A percentile compares a stretch with the other conserved stretches of the same genome.
Evolutionary conservation across 2,797 vertebrate species (phyloP).

Genomic region (Danio albolineatus): DNA sequence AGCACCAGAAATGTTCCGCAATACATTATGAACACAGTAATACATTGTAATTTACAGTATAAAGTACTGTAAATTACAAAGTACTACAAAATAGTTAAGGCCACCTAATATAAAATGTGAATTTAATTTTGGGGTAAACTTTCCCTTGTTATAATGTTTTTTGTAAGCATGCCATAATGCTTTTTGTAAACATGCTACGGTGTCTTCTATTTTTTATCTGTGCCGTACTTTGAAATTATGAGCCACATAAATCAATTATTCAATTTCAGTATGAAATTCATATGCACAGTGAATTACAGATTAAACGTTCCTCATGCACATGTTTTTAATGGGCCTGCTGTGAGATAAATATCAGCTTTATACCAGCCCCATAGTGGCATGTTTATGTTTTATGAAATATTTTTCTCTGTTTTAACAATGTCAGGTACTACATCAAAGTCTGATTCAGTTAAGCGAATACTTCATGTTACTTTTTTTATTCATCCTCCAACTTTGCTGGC

Average conservation of each 20-base stretch:
- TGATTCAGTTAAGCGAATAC: conserved; percentile 35
- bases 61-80: no score
- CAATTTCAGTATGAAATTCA: not conserved
- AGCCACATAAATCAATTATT: no score
- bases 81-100: no score
- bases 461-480: conserved; percentile 16
- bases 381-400: conserved; percentile 8
- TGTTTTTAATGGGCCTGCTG: not conserved
- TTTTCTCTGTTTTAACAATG: conserved; percentile 9
- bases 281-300: not conserved
- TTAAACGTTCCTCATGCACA: not conserved
- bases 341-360: conserved; percentile 12
- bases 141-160: not conserved
- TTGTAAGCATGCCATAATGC: not conserved
- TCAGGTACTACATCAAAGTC: conserved; percentile 27
- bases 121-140: no score
- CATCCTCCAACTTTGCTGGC: not conserved
- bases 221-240: no score
- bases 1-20: no score
- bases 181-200: conserved; percentile 1
- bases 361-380: not conserved
- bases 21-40: no score
- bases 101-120: no score
- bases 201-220: not conserved
- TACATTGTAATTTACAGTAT: no score